A percentile compares a stretch with the other conserved stretches of the same genome.
Evolutionary conservation across 2,113 vertebrate genomes (phyloP).

Genomic region (Neotragus pygmaeus): DNA sequence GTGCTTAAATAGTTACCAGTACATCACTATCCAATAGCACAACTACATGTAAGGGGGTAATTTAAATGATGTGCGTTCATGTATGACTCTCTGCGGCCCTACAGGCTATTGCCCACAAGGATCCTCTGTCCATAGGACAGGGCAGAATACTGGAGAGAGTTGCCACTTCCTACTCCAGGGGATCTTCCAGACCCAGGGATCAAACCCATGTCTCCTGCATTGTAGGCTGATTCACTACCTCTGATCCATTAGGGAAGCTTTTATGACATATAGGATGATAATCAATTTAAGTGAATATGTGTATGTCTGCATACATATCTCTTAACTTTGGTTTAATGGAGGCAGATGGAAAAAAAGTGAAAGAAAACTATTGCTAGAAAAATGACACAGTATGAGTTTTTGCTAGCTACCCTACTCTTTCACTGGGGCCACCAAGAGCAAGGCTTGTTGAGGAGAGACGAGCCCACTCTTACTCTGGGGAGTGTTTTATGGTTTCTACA

Average conservation of each 20-base stretch:
- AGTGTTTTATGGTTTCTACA: neutral
- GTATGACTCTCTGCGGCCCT: neutral
- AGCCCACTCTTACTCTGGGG: neutral
- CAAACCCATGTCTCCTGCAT: neutral
- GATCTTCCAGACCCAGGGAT: neutral
- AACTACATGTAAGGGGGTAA: neutral
- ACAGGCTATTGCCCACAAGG: neutral
- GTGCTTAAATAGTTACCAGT: neutral
- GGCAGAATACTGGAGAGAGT: neutral
- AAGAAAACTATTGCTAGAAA: neutral
- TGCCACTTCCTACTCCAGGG: neutral
- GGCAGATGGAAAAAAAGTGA: neutral
- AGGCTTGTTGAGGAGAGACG: neutral
- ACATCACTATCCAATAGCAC: too few relatives aligned
- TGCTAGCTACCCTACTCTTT: neutral
- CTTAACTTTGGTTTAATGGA: neutral
- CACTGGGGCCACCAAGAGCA: too few relatives aligned
- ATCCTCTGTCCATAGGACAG: neutral
- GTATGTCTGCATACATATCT: accelerated
- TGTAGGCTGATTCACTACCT: neutral
- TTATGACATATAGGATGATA: neutral
- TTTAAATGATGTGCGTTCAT: neutral
- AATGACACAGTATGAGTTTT: accelerated
- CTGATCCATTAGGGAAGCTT: neutral
- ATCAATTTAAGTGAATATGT: neutral